phyloP scores from a whole-genome alignment of 2,888 invertebrate genomes.

The Archips xylosteana region DNA sequence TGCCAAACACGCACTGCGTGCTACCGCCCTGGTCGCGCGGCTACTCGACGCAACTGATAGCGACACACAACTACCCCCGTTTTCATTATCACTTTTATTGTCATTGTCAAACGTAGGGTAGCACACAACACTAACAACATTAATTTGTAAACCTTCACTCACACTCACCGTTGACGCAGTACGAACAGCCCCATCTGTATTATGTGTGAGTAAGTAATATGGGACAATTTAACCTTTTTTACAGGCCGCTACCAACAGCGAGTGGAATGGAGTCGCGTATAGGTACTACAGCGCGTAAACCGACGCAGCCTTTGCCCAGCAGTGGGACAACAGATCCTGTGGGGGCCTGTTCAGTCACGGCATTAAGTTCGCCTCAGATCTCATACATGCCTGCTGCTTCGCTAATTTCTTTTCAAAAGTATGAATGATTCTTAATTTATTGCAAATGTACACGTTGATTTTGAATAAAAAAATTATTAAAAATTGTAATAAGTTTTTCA shows the following conservation, averaged over 20 bases:
- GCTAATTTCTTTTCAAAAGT: background rate
- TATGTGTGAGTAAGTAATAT: too few species aligned
- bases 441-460: background rate
- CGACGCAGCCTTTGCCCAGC: background rate
- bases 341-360: too few species aligned
- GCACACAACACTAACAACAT: too few species aligned
- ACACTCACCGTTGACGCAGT: too few species aligned
- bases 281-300: conserved; percentile 17
- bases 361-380: background rate
- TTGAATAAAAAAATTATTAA: background rate
- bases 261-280: conserved; percentile 11
- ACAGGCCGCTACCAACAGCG: conserved; percentile 11
- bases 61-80: too few species aligned
- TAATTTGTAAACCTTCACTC: too few species aligned
- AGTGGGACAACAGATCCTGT: background rate
- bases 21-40: too few species aligned
- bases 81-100: too few species aligned
- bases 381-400: background rate
- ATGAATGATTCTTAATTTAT: background rate
- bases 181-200: too few species aligned
- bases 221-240: background rate
- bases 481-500: background rate
- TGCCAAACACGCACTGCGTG: too few species aligned
- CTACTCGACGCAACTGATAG: too few species aligned
- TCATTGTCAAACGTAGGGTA: too few species aligned